These are phyloP conservation scores for Heliothis virescens DNA, from an alignment of 1,140 invertebrate species.

Conservation along the genomic window DNA sequence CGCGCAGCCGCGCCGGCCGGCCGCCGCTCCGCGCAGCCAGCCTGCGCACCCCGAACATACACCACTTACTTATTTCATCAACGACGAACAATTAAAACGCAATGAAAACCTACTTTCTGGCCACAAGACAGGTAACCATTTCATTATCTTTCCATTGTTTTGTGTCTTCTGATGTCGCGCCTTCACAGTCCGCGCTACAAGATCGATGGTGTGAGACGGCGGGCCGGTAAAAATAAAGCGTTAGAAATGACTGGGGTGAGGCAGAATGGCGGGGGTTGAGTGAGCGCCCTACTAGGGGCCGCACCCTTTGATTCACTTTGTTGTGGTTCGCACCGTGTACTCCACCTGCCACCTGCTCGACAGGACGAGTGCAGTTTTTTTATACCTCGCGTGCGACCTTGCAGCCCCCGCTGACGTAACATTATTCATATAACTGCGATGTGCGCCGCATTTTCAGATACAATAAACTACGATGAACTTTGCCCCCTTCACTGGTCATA, in stretches of 20 bases:
- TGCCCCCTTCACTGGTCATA: constrained; percentile 78
- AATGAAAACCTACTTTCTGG: constrained; percentile 65
- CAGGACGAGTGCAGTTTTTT: constrained; percentile 48
- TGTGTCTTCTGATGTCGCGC: constrained; percentile 18
- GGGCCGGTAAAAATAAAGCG: constrained; percentile 83
- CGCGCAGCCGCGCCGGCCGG: constrained; percentile 16
- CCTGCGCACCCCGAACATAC: constrained; percentile 66
- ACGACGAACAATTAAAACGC: constrained; percentile 70
- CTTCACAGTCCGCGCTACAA: constrained; percentile 24
- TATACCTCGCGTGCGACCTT: constrained; percentile 50
- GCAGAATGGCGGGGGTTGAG: constrained; percentile 82
- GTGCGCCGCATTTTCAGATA: constrained; percentile 62
- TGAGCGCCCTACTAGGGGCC: constrained; percentile 72
- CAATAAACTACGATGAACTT: constrained; percentile 73
- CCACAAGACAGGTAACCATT: constrained; percentile 72
- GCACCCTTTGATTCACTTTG: constrained; percentile 66
- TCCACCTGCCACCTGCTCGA: constrained; percentile 57
- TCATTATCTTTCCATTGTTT: constrained; percentile 39
- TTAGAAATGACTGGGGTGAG: constrained; percentile 82
- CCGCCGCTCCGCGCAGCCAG: constrained; percentile 62
- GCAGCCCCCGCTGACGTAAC: constrained; percentile 52
- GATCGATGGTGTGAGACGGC: constrained; percentile 78
- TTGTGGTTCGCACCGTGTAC: constrained; percentile 51
- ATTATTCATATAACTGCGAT: constrained; percentile 53
- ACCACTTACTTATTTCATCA: constrained; percentile 73